Evolutionary conservation across 1,140 invertebrate genomes (phyloP), one percentile per base, ranked within the genome.

Genomic region (Megathymus violae): DNA sequence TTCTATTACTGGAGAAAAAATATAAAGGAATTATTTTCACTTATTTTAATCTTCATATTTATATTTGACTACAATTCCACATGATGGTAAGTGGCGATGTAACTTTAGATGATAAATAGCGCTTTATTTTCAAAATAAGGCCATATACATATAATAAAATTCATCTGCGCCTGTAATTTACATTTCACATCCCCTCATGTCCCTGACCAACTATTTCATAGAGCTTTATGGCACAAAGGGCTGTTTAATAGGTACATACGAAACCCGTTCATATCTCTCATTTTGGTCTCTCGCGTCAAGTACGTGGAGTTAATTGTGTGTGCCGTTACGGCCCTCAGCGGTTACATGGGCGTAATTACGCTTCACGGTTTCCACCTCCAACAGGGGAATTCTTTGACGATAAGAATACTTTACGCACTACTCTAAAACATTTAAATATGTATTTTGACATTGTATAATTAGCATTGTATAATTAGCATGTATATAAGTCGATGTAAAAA

Each of bases 321-420:
- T 58, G 52, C 40, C 41, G 6, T 46, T 44, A 58, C 52, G 41
- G 15, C 52, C 22, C 52, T 58, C 41, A 19, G 41, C 25, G 52
- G 52, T 58, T 58, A 58, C 52, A 58, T 58, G 22, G 51, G 36
- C 19, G 25, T 58, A 58, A 58, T 58, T 58, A 58, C 25, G 52
- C 41, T 41, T 58, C 52, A 58, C 52, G 25, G 22, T n/a, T 25
- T 41, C 25, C 34, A 15, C 40, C 25, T 31, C 54, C 27, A 27
- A 46, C 54, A 58, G 19, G 54, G 54, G 54, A 58, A 31, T 58
- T 58, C 40, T 58, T 58, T 44, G 41, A 43, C 52, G 41, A 46
- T 15, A 31, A 15, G 22, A 58, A 46, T 58, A 44, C n/a, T 58
- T 44, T 44, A 44, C 9, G 22, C 41, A 41, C 36, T 58, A 58